Conservation (phyloP, 2,113 vertebrate genomes). For the Orientallactaga bullata region DNA sequence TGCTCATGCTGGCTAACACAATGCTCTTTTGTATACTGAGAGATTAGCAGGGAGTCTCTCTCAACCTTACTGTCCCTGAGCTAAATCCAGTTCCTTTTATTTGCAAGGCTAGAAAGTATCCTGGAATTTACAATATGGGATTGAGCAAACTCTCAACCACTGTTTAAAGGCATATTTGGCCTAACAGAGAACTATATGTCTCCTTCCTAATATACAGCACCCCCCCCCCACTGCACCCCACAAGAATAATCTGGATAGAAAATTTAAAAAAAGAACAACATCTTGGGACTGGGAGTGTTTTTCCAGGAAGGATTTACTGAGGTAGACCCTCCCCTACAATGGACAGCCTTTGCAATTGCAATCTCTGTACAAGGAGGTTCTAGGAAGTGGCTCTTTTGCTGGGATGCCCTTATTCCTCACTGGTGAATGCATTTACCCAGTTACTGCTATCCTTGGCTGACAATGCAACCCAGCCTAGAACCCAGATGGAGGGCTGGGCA, state of each 20-base stretch:
- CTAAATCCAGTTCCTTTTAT: constrained; percentile 41
- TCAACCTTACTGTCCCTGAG: neutral
- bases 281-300: neutral
- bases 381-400: too few species aligned
- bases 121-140: constrained; percentile 54
- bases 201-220: neutral
- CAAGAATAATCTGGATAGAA: neutral
- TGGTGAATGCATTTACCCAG: too few species aligned
- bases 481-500: neutral
- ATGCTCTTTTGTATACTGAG: constrained; percentile 17
- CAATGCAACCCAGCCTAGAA: too few species aligned
- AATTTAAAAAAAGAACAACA: neutral
- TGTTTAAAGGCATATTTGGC: constrained; percentile 30
- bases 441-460: too few species aligned
- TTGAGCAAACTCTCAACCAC: constrained; percentile 3
- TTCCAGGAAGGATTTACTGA: neutral
- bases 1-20: neutral
- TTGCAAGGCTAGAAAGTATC: constrained; percentile 52
- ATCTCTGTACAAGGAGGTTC: too few species aligned
- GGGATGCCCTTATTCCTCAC: too few species aligned
- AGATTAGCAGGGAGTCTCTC: constrained; percentile 49
- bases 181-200: neutral
- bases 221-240: neutral
- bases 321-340: too few species aligned
- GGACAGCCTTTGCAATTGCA: too few species aligned